phyloP scores from a whole-genome alignment of 2,113 vertebrate genomes.

The Prionailurus bengalensis region DNA sequence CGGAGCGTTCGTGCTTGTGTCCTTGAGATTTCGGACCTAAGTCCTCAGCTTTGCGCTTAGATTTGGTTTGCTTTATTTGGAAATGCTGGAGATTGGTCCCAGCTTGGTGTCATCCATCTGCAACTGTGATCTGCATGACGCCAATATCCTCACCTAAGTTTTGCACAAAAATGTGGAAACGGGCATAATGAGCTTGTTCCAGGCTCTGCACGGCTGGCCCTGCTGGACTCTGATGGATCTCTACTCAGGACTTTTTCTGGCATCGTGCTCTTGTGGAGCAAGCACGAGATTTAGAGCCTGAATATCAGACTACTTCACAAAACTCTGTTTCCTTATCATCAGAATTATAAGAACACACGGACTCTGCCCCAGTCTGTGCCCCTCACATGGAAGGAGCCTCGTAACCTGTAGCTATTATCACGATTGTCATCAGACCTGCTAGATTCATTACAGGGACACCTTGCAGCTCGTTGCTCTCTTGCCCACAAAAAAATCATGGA shows the following conservation, averaged over 20 bases:
- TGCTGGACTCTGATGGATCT: fast-evolving
- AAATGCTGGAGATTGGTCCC: background rate
- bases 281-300: background rate
- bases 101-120: background rate
- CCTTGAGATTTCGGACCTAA: background rate
- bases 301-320: too few relatives aligned
- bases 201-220: background rate
- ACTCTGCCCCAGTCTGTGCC: background rate
- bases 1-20: fast-evolving
- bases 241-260: fast-evolving
- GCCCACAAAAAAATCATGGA: background rate
- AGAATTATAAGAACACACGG: background rate
- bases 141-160: background rate
- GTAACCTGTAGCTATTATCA: fast-evolving
- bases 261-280: background rate
- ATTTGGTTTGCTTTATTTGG: background rate
- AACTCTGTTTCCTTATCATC: background rate
- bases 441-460: background rate
- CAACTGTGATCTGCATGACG: background rate
- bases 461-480: background rate
- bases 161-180: background rate
- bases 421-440: background rate
- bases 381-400: fast-evolving
- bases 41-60: background rate
- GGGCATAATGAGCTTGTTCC: background rate